Base-by-base conservation (phyloP, 92 coral and sea anemone genomes). In the Zoanthus solanderi region DNA sequence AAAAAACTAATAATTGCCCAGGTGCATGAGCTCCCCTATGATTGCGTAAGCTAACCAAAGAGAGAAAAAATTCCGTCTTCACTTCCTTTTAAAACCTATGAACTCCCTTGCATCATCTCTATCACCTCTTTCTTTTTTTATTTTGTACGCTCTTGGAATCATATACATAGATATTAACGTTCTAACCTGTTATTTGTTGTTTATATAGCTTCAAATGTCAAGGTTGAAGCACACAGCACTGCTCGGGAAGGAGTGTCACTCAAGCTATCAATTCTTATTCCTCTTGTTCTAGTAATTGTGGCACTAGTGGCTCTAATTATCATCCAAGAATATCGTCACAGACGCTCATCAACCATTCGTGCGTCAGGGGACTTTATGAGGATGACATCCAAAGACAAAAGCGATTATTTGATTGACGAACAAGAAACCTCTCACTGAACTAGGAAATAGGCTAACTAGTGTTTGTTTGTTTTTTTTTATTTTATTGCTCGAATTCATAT, bases 231-330 rank as follows among this genome's bases (percentile, higher is more conserved):
- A 28, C 60, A 52, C 56, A 17, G 3, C 54, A 60, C 72, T 8
- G 54, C 71, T 37, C 72, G 84, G 34, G 56, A 60, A 17, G 66
- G 65, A 17, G 23, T 1, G 1, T 15, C 65, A 48, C 65, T 56
- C 50, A 31, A 78, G 83, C 83, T 78, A 17, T 79, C 84, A 79
- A 61, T 79, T 34, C 9, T 79, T 50, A 79, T 79, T 10, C 84
- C 84, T 2, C 84, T 79, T 17, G 54, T 79, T 30, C 71, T 79
- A 2, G 72, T 79, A 31, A 60, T 79, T 46, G 5, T 79, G 48
- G n/a, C 31, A 2, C 72, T 79, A 23, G 72, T 79, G 84, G 72
- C 72, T 3, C 72, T 79, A 37, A 60, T 79, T 52, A 3, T 61
- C 17, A 16, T 79, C 45, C 54, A 6, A 4, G 84, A 50, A 17